A percentile compares a stretch with the other conserved stretches of the same genome.
phyloP scores from a whole-genome alignment of 1,140 invertebrate species.

The Brachionus calyciflorus region DNA sequence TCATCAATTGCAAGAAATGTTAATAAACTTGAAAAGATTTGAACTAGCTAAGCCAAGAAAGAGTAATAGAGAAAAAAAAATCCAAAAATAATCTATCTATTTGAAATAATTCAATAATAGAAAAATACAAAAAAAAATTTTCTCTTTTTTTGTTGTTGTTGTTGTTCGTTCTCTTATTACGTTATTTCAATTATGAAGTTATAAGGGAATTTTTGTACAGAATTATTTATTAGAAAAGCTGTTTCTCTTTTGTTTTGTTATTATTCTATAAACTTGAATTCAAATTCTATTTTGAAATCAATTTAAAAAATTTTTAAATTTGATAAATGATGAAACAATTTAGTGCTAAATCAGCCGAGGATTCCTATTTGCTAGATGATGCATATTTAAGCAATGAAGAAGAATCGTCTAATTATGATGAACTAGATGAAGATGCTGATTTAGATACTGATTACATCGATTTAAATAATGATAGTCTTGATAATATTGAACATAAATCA shows the following conservation, averaged over 20 bases:
- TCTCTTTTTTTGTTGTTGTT: too few relatives aligned
- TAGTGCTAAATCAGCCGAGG: background rate
- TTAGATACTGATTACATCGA: background rate
- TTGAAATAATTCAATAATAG: too few relatives aligned
- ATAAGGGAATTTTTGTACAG: too few relatives aligned
- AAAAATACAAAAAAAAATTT: too few relatives aligned
- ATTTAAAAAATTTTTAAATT: background rate
- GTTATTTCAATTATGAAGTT: too few relatives aligned
- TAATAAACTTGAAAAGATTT: background rate
- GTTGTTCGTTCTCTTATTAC: too few relatives aligned
- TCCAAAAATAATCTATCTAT: too few relatives aligned
- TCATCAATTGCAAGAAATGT: constrained; percentile 36
- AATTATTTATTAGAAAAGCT: too few relatives aligned
- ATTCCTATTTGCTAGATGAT: constrained; percentile 19
- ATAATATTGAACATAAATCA: background rate
- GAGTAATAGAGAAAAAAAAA: too few relatives aligned
- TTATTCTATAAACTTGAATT: background rate
- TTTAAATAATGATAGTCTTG: background rate
- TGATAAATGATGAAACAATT: constrained; percentile 26
- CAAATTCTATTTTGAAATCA: background rate
- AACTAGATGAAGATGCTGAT: background rate
- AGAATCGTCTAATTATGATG: background rate
- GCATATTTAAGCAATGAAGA: background rate
- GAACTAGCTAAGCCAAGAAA: too few relatives aligned
- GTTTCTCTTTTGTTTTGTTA: background rate